Base-by-base conservation (phyloP, 2,888 invertebrate genomes). In the Chloroclystis v-ata region DNA sequence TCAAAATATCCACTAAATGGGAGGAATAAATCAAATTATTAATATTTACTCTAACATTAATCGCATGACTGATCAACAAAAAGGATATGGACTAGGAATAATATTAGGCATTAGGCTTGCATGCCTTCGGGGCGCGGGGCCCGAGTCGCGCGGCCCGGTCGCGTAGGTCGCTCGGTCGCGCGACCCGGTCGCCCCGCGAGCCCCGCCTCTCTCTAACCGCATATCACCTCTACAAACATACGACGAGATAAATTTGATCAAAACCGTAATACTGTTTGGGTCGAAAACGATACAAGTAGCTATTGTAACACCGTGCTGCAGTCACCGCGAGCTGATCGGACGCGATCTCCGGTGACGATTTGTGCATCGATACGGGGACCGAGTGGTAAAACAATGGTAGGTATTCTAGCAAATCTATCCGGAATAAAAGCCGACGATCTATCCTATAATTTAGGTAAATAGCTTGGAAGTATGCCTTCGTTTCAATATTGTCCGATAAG, bases 1-100 rank as follows among this genome's bases (percentile, higher is more conserved):
- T 87, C 87, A 87, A 87, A 87, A 87, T 87, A 87, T 87, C 87
- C 87, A 86, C 87, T 87, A 87, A 87, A 87, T 84, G 87, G 87
- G 86, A 87, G 87, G 87, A 87, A 87, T 87, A 87, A 87, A 87
- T 86, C 87, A 87, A 87, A 87, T 87, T 84, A 86, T 81, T 82
- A 82, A 78, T 86, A 85, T 86, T 85, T 81, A 56, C 47, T 84
- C 86, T 87, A 86, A 86, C 83, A 85, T 83, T 85, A 86, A 86
- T 83, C 86, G 86, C 86, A 86, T 86, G 86, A 87, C 86, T 87
- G 87, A 86, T 86, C 84, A 87, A 86, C 86, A 84, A 86, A 83
- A 86, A 86, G 85, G 86, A 87, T 86, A 87, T 87, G 86, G 86
- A 87, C 86, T 87, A 87, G 87, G 87, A 87, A 85, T 87, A 84